Conservation (phyloP, 2,888 invertebrate genomes). For the Pristionchus maxplancki region DNA sequence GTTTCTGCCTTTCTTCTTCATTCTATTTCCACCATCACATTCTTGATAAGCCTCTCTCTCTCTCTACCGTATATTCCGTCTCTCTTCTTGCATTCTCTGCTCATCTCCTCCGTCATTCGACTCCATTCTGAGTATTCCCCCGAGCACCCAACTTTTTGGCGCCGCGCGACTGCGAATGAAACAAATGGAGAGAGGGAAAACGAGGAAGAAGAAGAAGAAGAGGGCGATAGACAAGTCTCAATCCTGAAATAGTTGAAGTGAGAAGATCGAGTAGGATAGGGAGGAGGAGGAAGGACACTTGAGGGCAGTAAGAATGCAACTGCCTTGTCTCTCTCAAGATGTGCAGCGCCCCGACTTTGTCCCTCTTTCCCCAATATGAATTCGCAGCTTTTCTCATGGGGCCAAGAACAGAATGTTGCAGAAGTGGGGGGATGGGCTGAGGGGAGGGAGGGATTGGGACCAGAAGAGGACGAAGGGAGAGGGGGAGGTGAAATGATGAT, state of each 20-base stretch:
- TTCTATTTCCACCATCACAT: background rate
- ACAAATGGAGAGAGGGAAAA: background rate
- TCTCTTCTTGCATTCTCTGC: background rate
- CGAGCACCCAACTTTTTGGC: background rate
- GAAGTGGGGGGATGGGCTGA: background rate
- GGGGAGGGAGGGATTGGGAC: conserved; percentile 22
- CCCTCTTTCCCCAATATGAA: conserved; percentile 22
- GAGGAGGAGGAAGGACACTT: background rate
- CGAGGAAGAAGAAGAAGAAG: conserved; percentile 17
- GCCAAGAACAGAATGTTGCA: conserved; percentile 36
- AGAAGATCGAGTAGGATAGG: conserved; percentile 38
- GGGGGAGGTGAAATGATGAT: conserved; percentile 41
- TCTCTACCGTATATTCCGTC: background rate
- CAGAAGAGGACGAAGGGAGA: conserved; percentile 6
- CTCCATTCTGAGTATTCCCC: conserved; percentile 41
- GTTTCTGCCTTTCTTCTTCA: background rate
- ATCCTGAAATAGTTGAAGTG: conserved; percentile 39
- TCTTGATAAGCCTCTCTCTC: background rate
- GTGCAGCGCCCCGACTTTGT: background rate
- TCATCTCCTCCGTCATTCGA: background rate
- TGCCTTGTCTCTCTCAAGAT: conserved; percentile 4
- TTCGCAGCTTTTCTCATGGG: conserved; percentile 38
- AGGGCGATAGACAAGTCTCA: conserved; percentile 28
- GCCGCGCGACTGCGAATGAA: conserved; percentile 24
- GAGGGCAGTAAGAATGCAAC: conserved; percentile 18